phyloP scores from a whole-genome alignment of 2,888 invertebrate genomes.

The Tetragonula carbonaria region DNA sequence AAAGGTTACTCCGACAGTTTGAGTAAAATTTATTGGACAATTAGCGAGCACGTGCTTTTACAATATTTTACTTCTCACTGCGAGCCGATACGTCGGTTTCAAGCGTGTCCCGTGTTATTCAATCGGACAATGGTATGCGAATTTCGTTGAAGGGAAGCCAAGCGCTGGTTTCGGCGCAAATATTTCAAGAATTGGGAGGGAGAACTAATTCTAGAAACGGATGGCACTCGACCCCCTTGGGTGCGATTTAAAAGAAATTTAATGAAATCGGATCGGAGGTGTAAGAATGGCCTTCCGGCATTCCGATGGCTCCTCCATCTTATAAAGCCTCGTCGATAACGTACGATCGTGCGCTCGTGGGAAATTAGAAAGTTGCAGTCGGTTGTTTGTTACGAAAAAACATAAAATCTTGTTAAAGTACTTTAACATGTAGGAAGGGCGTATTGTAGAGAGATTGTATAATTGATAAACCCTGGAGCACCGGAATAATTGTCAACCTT shows the following conservation, averaged over 20 bases:
- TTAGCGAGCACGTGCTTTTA: not conserved
- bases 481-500: not conserved
- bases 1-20: slow-evolving; percentile 15
- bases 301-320: not conserved
- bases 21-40: slow-evolving; percentile 22
- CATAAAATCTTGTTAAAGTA: not conserved
- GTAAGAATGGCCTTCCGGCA: not conserved
- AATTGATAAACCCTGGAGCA: not conserved
- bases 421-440: not conserved
- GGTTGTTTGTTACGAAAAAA: no score
- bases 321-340: not conserved
- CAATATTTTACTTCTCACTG: not conserved
- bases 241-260: slow-evolving; percentile 8
- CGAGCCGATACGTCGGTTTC: not conserved
- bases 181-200: not conserved
- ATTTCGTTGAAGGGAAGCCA: no score
- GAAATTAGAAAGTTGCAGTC: not conserved
- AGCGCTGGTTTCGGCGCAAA: not conserved
- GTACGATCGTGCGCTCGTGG: not conserved
- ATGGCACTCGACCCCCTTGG: not conserved
- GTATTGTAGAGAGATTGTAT: no score
- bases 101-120: not conserved
- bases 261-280: slow-evolving; percentile 12
- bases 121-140: not conserved
- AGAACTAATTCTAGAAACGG: slow-evolving; percentile 11